Evolutionary conservation across 2,113 vertebrate genomes (phyloP), one percentile per base, ranked within the genome.

Genomic region (Narcine bancroftii): DNA sequence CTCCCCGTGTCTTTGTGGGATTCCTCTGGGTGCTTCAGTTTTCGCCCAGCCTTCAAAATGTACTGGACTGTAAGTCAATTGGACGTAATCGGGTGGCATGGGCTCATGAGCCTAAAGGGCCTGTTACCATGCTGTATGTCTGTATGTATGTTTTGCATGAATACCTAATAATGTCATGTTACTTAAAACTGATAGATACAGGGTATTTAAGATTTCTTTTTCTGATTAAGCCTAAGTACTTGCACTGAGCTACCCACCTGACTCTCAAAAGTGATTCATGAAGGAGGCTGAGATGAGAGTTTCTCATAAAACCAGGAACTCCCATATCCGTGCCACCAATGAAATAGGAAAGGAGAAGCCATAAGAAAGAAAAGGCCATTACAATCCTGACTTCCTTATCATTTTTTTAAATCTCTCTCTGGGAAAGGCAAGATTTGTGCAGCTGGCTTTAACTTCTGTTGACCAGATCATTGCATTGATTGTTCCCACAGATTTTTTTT

Each of bases 401-500:
- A 69, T 24, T 91, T 91, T 91, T 42, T 89, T 47, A n/a, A n/a
- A n/a, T 89, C 33, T 89, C 56, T 66, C 89, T 91, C 60, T 91
- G 89, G 65, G 89, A 91, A 91, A 91, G 63, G 87, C 87, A 45
- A 29, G 66, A 91, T 91, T 91, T 91, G 39, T 91, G 65, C 89
- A 91, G 89, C 89, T 91, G 89, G 89, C 89, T 91, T 71, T 91
- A 91, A 69, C 89, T 69, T 71, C 65, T 69, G 65, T 91, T 91
- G 89, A 91, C 42, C 89, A 91, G 42, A 91, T 69, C 89, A 45
- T 89, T 89, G 87, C 87, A 65, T 63, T 89, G 39, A 91, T 66
- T 91, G 89, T 91, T 91, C 89, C 89, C 89, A 91, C 89, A 91
- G 89, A 91, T 91, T 42, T 91, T 36, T 53, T 91, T 91, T 69